phyloP scores from a whole-genome alignment of 1,140 invertebrate species.

The Drosophila trapezifrons region DNA sequence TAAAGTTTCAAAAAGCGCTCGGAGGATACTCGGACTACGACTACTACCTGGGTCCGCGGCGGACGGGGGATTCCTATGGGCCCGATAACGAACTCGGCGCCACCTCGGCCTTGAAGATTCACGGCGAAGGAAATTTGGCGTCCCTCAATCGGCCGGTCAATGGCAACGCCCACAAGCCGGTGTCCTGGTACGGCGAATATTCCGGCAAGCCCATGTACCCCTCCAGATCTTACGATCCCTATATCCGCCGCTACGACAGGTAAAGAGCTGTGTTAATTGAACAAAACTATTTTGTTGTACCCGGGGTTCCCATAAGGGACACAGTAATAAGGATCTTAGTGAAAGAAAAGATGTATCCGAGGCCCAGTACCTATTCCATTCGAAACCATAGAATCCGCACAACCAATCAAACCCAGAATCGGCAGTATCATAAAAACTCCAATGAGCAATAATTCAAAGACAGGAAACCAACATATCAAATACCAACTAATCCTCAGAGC shows the following conservation, averaged over 20 bases:
- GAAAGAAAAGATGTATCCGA: too few species aligned
- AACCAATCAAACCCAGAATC: too few species aligned
- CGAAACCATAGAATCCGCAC: too few species aligned
- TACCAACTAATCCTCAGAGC: too few species aligned
- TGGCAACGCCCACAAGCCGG: constrained; percentile 23
- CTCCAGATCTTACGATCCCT: constrained; percentile 80
- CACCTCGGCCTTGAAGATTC: constrained; percentile 26
- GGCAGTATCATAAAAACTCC: too few species aligned
- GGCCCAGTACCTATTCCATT: too few species aligned
- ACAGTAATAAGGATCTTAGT: too few species aligned
- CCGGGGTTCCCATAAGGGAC: too few species aligned
- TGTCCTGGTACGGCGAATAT: constrained; percentile 59
- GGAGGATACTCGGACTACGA: constrained; percentile 56
- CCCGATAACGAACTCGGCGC: constrained; percentile 41
- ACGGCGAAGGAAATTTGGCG: constrained; percentile 26
- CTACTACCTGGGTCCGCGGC: constrained; percentile 36
- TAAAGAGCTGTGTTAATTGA: constrained; percentile 25
- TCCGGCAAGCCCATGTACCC: constrained; percentile 64
- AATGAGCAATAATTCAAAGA: too few species aligned
- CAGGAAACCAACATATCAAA: too few species aligned
- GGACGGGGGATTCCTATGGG: constrained; percentile 1
- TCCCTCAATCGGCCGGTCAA: constrained; percentile 27
- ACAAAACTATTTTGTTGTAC: too few species aligned
- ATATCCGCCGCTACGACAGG: constrained; percentile 79
- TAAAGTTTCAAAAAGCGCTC: constrained; percentile 30